Percentiles rank a stretch among this genome's conserved stretches.
These are phyloP conservation scores for Onychorhynchus coronatus DNA, from an alignment of 2,113 vertebrate species.

Conservation along the genomic window DNA sequence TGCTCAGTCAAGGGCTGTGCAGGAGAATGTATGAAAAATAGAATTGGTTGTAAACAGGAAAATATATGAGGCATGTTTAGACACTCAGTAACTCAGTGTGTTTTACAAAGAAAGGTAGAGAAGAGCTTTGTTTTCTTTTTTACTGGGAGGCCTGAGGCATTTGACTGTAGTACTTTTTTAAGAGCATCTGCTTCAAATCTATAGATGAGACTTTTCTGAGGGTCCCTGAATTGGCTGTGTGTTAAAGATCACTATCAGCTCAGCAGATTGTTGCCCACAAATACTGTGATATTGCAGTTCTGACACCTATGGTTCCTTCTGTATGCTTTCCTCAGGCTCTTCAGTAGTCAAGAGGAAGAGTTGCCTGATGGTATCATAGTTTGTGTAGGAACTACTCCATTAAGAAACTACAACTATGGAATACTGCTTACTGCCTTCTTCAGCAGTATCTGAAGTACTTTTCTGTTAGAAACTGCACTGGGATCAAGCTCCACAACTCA, in stretches of 20 bases:
- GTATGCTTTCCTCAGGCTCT: not conserved
- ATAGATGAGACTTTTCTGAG: not conserved
- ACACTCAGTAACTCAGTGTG: not conserved
- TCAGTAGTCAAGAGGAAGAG: not conserved
- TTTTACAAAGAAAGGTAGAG: not conserved
- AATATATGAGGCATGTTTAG: not conserved
- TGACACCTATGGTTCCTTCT: not conserved
- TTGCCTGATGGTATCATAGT: not conserved
- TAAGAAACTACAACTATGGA: not conserved
- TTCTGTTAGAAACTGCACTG: not conserved
- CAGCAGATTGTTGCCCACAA: not conserved
- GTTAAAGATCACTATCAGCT: not conserved
- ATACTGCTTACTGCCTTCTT: not conserved
- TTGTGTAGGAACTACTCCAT: not conserved
- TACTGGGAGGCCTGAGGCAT: not conserved
- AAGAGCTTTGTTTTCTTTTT: not conserved
- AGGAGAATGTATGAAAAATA: not conserved
- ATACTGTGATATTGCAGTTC: not conserved
- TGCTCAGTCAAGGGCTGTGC: not conserved
- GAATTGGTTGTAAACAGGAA: not conserved
- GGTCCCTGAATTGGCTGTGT: not conserved
- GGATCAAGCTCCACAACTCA: not conserved
- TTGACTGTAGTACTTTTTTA: not conserved
- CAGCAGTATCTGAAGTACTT: not conserved
- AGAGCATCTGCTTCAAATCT: not conserved